Conservation (phyloP, 2,888 invertebrate species). For the Rhabditoides inermis region DNA sequence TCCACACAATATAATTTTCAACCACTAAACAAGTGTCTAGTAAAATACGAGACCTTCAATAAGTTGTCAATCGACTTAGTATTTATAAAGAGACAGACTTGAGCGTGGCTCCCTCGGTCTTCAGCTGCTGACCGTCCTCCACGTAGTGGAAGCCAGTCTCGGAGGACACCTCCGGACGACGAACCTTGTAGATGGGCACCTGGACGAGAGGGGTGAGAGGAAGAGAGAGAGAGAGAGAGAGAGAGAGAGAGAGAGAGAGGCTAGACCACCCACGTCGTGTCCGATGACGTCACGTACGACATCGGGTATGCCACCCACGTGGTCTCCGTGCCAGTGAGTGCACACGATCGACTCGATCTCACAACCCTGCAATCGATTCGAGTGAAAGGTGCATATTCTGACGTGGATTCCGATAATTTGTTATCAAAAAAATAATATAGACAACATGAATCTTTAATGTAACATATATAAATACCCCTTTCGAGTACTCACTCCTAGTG, state of each 20-base stretch:
- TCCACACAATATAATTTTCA: too few species aligned
- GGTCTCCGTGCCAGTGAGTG: constrained; percentile 94
- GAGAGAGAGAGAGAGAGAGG: too few species aligned
- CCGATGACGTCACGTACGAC: constrained; percentile 27
- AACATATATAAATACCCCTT: background rate
- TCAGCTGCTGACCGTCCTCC: constrained; percentile 68
- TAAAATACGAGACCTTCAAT: too few species aligned
- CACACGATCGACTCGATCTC: constrained; percentile 74
- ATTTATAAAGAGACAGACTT: constrained; percentile 52
- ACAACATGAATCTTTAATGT: too few species aligned
- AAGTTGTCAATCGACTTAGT: too few species aligned
- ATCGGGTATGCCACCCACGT: constrained; percentile 72
- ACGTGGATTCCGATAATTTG: constrained; percentile 1
- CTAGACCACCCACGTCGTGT: too few species aligned
- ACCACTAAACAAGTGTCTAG: too few species aligned
- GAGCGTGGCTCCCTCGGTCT: constrained; percentile 75
- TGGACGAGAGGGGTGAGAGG: too few species aligned
- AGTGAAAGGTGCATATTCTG: background rate
- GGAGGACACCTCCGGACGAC: constrained; percentile 28
- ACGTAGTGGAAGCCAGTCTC: constrained; percentile 57
- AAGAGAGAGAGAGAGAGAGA: too few species aligned
- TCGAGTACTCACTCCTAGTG: constrained; percentile 10
- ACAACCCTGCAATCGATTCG: constrained; percentile 53
- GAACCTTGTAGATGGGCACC: constrained; percentile 43
- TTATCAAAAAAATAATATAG: background rate